Evolutionary conservation across 2,113 vertebrate species (phyloP), one percentile per base, ranked within the genome.

Genomic region (Sinocyclocheilus rhinocerous): DNA sequence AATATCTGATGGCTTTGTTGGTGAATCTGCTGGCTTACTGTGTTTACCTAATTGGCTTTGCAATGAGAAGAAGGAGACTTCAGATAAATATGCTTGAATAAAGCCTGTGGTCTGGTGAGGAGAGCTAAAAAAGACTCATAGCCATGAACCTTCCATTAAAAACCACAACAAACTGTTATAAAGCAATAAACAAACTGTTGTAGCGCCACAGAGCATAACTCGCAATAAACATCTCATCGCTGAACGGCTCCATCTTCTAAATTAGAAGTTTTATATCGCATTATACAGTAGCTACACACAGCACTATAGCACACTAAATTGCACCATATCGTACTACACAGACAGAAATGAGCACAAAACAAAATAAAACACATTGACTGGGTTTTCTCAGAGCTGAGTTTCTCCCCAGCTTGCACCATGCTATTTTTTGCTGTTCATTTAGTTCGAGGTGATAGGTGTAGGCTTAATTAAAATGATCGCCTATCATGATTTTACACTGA

Each of bases 101-200:
- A 24, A 48, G 72, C 42, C 72, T 76, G 72, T 48, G 22, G 39
- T 15, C 42, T 76, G n/a, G 22, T 76, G 22, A 76, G 42, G 22
- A 48, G 10, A 42, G 69, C 10, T 72, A 72, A 42, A 76, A 29
- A 76, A 48, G 3, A 48, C 42, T 76, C n/a, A 24, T 26, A 48
- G 22, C n/a, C 69, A 75, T 24, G 2, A 75, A 75, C 42, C 72
- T 75, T 75, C 12, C 39, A 75, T 75, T 42, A 75, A 75, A 75
- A 48, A 24, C 20, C 11, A 75, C 42, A 75, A n/a, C 22, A 75
- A 75, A 24, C 72, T 24, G 39, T 16, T 50, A 76, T 76, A 24
- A 48, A 76, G 72, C 42, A 75, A 48, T 75, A 75, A 75, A 76
- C 20, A 48, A 76, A 76, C 11, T 16, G 12, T 48, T 48, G n/a